Percentiles rank a stretch among this genome's conserved stretches.
Evolutionary conservation across 2,113 vertebrate species (phyloP).

Genomic region (Tinamus guttatus): DNA sequence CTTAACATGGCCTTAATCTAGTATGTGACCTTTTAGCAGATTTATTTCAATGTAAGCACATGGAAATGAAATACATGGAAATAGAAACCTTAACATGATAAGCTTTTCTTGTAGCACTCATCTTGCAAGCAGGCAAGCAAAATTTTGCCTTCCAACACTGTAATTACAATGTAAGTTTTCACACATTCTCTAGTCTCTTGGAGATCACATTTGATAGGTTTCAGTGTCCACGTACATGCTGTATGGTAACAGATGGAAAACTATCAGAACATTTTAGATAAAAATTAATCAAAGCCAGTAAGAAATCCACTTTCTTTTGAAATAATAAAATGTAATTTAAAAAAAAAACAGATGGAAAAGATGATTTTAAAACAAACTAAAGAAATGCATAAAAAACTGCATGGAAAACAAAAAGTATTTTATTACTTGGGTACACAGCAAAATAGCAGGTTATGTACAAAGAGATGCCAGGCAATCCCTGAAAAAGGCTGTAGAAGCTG

Average conservation of each 20-base stretch:
- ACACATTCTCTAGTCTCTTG: background rate
- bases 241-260: background rate
- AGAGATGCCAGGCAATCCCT: background rate
- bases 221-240: background rate
- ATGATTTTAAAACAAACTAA: background rate
- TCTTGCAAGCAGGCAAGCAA: background rate
- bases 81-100: background rate
- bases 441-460: background rate
- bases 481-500: background rate
- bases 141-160: background rate
- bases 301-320: background rate
- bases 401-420: background rate
- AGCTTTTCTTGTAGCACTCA: background rate
- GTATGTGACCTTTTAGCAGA: background rate
- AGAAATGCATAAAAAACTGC: background rate
- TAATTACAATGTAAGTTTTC: background rate
- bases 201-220: background rate
- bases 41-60: background rate
- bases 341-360: background rate
- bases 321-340: background rate
- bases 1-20: background rate
- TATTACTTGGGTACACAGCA: background rate
- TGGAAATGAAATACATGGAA: background rate
- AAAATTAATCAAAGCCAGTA: background rate
- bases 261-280: background rate